A percentile compares a stretch with the other conserved stretches of the same genome.
Evolutionary conservation across 35 echinoderm and acorn worm species (phyloP).

Genomic region (Amphiura filiformis): DNA sequence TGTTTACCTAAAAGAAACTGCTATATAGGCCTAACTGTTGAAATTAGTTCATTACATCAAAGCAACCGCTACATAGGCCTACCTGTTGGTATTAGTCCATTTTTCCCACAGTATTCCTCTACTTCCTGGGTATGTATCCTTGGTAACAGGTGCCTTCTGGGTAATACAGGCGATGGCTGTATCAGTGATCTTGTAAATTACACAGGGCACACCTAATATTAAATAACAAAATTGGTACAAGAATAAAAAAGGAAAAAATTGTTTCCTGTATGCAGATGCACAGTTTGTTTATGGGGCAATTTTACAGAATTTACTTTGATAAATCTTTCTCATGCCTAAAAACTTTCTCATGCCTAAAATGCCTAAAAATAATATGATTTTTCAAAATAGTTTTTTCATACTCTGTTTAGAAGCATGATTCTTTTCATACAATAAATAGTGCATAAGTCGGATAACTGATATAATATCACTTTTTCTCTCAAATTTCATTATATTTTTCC

Average conservation of each 20-base stretch:
- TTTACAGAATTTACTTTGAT: background rate
- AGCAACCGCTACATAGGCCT: background rate
- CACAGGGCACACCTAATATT: background rate
- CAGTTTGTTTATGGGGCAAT: background rate
- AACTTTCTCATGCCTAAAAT: background rate
- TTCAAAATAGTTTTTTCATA: background rate
- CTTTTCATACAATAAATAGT: background rate
- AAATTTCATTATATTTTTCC: background rate
- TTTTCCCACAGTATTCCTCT: conserved; percentile 21
- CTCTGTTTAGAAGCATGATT: background rate
- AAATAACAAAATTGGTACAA: background rate
- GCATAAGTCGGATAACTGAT: no score
- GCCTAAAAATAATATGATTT: background rate
- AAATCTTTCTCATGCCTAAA: background rate
- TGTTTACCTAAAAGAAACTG: no score
- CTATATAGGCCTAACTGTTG: no score
- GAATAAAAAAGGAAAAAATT: background rate
- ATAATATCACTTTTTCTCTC: background rate
- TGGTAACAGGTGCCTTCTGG: background rate
- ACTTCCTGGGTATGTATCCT: conserved; percentile 3
- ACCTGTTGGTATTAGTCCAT: background rate
- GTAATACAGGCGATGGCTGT: background rate
- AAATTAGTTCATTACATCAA: no score
- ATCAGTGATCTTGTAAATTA: background rate
- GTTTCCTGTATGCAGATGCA: background rate